phyloP scores from a whole-genome alignment of 2,113 vertebrate species.

The Hystrix cristata region DNA sequence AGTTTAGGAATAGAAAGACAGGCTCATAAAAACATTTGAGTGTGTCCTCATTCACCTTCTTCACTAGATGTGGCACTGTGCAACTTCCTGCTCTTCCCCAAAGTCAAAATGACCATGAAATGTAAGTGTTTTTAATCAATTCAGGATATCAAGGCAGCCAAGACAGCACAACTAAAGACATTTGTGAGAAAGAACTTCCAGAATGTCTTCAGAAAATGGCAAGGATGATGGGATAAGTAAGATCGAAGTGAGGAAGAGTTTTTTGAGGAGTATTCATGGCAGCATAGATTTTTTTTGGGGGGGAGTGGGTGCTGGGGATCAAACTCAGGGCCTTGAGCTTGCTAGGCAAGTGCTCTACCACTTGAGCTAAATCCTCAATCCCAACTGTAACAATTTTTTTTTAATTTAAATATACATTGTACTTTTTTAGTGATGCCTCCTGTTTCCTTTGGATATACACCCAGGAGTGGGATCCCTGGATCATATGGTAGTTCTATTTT shows the following conservation, averaged over 20 bases:
- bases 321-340: too few species aligned
- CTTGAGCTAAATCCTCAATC: too few species aligned
- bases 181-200: neutral
- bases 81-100: neutral
- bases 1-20: neutral
- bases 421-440: neutral
- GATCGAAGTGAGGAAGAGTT: neutral
- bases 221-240: neutral
- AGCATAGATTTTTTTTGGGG: neutral
- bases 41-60: neutral
- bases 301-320: too few species aligned
- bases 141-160: neutral
- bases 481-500: neutral
- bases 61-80: neutral
- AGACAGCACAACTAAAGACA: neutral
- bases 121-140: neutral
- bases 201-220: neutral
- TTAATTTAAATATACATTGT: neutral
- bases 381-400: neutral
- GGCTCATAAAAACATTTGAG: neutral
- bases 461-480: neutral
- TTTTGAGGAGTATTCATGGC: neutral
- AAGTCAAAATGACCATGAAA: neutral
- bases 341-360: too few species aligned
- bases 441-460: neutral